phyloP scores from a whole-genome alignment of 2,113 vertebrate species.

The Micromys minutus region DNA sequence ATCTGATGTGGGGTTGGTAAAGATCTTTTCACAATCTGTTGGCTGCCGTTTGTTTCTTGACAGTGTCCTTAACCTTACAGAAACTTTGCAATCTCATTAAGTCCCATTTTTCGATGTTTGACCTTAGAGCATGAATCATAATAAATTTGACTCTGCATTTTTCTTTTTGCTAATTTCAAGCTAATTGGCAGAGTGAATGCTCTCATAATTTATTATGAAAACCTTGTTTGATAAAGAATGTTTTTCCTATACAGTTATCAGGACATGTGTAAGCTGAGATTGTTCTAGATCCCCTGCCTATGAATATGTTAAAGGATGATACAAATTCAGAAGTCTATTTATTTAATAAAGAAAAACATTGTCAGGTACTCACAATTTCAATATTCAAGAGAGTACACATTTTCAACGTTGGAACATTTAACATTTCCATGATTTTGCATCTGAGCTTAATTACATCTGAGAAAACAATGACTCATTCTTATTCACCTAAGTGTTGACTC shows the following conservation, averaged over 20 bases:
- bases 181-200: not conserved
- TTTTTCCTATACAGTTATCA: not conserved
- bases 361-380: not conserved
- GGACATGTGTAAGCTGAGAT: not conserved
- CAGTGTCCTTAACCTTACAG: too few relatives aligned
- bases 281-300: not conserved
- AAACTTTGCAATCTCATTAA: too few relatives aligned
- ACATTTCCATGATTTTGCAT: not conserved
- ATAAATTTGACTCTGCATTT: not conserved
- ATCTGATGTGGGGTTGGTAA: too few relatives aligned
- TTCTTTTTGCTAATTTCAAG: constrained; percentile 7
- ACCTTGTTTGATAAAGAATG: not conserved
- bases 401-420: constrained; percentile 22
- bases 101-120: too few relatives aligned
- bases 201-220: constrained; percentile 22
- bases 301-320: constrained; percentile 19
- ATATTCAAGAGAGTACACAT: not conserved
- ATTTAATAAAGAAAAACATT: constrained; percentile 21
- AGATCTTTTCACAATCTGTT: too few relatives aligned
- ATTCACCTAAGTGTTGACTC: not conserved
- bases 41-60: too few relatives aligned
- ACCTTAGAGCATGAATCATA: too few relatives aligned
- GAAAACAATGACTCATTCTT: not conserved
- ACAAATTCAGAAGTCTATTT: constrained; percentile 4
- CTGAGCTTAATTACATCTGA: not conserved